Evolutionary conservation across 2,888 invertebrate species (phyloP), one percentile per base, ranked within the genome.

Genomic region (Pristionchus arcanus): DNA sequence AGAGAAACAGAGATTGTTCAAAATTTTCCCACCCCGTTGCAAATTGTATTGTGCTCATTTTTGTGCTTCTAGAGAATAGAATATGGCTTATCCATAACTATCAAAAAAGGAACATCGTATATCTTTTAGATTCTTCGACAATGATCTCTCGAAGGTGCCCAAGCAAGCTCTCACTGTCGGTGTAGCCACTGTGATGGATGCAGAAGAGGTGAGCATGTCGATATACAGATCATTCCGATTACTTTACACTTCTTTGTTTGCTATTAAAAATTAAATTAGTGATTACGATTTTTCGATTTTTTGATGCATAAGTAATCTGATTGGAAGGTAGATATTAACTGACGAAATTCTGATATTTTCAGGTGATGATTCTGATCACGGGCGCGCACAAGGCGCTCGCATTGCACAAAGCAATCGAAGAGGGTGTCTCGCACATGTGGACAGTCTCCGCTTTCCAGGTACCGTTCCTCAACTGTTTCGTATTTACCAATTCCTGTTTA

Each of bases 371-470:
- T 95, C 96, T 99, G 90, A 98, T 99, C 91, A 99, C 98, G 49
- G 99, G 99, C 63, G 97, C 97, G 85, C 98, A 98, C 96, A 99
- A 99, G 96, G 97, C 99, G 21, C 97, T 98, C 95, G 99, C 99
- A 89, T 96, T 99, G 91, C 97, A 98, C 95, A 98, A 98, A 96
- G 98, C 99, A 19, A 97, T 99, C 94, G 99, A 99, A 96, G 98
- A 98, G 96, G 99, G 99, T 90, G 97, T 99, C 21, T 98, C 98
- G 96, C 99, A 99, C 96, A 99, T 99, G 99, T 99, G 99, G 98
- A 99, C 99, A 0, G 98, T 99, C 74, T 98, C 98, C 81, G 98
- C 98, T 87, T 98, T 99, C 96, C 99, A 98, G 89, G 90, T 37
- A 49, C 42, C 21, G 34, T 86, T 55, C 55, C 21, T 55, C 55